phyloP scores from a whole-genome alignment of 2,797 vertebrate species.

The Myotis planiceps region DNA sequence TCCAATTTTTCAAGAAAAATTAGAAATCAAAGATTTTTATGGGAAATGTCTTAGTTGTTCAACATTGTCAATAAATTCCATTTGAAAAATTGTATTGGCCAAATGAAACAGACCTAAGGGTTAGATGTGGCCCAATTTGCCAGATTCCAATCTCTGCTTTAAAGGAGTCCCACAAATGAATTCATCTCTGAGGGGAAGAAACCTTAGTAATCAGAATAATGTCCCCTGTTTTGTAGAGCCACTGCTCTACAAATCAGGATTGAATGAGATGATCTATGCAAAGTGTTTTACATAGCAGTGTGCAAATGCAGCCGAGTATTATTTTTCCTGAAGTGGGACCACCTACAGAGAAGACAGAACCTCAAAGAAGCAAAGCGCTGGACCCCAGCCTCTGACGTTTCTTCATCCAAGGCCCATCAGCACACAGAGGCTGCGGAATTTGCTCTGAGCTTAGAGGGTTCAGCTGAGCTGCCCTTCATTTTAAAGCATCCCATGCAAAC shows the following conservation, averaged over 20 bases:
- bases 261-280: not conserved
- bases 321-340: not conserved
- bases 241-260: not conserved
- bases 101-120: not conserved
- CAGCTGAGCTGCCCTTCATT: not conserved
- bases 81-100: not conserved
- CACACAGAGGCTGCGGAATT: not conserved
- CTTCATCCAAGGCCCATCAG: not conserved
- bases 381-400: not conserved
- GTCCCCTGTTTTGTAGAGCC: not conserved
- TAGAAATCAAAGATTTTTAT: not conserved
- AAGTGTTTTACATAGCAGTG: too few relatives aligned
- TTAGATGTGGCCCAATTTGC: too few relatives aligned
- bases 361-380: not conserved
- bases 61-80: not conserved
- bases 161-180: not conserved
- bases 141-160: not conserved
- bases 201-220: not conserved
- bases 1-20: not conserved
- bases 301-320: rapidly evolving
- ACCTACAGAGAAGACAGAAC: not conserved
- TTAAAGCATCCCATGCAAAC: not conserved
- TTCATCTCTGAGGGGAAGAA: not conserved
- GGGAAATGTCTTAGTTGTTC: not conserved
- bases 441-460: not conserved